phyloP scores from a whole-genome alignment of 1,140 invertebrate genomes.

The Caenorhabditis brenneri region DNA sequence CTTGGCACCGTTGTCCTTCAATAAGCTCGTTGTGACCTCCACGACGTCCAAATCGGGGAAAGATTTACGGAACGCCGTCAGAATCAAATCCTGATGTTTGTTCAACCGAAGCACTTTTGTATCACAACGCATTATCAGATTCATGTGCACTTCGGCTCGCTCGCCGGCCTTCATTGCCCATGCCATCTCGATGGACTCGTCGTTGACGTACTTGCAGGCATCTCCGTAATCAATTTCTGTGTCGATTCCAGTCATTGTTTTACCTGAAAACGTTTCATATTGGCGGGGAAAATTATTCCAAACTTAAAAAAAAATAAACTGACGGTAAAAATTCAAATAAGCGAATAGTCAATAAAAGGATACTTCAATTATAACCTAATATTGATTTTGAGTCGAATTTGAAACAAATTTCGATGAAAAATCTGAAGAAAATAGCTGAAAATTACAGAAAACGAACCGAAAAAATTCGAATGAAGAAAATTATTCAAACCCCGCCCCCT shows the following conservation, averaged over 20 bases:
- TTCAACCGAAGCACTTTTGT: slow-evolving; percentile 41
- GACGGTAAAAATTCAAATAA: too few species aligned
- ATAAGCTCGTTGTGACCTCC: slow-evolving; percentile 37
- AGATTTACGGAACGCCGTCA: slow-evolving; percentile 47
- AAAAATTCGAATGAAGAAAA: background rate
- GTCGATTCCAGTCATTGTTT: slow-evolving; percentile 29
- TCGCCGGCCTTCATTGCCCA: slow-evolving; percentile 55
- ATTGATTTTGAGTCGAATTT: too few species aligned
- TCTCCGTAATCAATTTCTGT: slow-evolving; percentile 48
- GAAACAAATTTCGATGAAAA: background rate
- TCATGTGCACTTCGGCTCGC: slow-evolving; percentile 54
- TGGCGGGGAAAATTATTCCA: background rate
- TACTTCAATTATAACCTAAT: background rate
- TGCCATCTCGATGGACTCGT: slow-evolving; percentile 54
- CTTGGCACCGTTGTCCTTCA: slow-evolving; percentile 50
- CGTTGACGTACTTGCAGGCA: slow-evolving; percentile 53
- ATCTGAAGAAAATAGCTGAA: background rate
- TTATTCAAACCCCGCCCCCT: background rate
- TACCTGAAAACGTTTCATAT: background rate
- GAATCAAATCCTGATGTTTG: slow-evolving; percentile 50
- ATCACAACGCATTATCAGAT: slow-evolving; percentile 53
- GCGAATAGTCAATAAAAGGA: too few species aligned
- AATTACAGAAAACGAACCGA: background rate
- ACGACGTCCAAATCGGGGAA: slow-evolving; percentile 49
- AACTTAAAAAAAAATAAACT: background rate